Evolutionary conservation across 2,888 invertebrate species (phyloP), one percentile per base, ranked within the genome.

Genomic region (Adineta ricciae): DNA sequence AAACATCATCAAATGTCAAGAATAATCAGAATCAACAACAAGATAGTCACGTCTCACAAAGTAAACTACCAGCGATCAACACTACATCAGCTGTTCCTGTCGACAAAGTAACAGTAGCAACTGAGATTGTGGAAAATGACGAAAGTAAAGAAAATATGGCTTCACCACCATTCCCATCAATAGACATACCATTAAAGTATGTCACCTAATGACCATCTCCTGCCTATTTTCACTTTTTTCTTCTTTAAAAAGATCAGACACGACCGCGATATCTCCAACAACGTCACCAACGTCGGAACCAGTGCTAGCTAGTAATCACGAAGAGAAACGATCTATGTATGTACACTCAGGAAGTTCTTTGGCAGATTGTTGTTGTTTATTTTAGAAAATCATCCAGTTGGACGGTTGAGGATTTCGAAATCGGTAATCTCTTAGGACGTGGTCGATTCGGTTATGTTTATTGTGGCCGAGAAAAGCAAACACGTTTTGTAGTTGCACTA

Each of bases 361-460:
- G 3, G 9, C 14, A 50, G 19, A 50, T 50, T 7, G 19, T 16
- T 7, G 19, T 50, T 50, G 14, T 21, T 78, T 41, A 0, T 78
- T 11, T 1, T 41, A 78, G 78, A n/a, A 78, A 38, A 41, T 38
- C 78, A 3, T 19, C 38, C 11, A 41, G 41, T 78, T 78, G 78
- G 78, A 41, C 78, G 3, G 32, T 86, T 19, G 83, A 84, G 38
- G 86, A 86, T 83, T 86, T 86, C 49, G 86, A 86, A 83, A 84
- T 86, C 36, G 86, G 86, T 64, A 83, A 83, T 49, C 82, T 84
- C 27, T 52, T 86, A 7, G 86, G 86, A 21, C 84, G 84, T 84
- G 86, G 86, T 54, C 84, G 84, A 84, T 86, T 86, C 38, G 86
- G 86, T 32, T 84, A 86, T 84, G 86, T 86, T 24, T 86, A 86